Evolutionary conservation across 2,888 invertebrate species (phyloP).

Genomic region (Acronicta alni): DNA sequence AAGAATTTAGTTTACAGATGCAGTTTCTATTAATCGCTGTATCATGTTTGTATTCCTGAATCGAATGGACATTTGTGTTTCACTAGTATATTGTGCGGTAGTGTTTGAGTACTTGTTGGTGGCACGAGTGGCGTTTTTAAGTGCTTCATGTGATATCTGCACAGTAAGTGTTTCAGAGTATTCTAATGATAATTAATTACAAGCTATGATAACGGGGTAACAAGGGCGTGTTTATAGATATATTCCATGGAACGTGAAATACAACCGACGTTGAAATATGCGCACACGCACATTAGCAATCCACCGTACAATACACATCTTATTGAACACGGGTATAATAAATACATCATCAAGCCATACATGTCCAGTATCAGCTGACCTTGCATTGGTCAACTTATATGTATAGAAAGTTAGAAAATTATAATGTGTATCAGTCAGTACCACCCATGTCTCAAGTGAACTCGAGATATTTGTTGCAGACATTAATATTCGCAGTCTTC

Average conservation of each 20-base stretch:
- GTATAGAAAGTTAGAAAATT: too few relatives aligned
- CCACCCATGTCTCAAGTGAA: too few relatives aligned
- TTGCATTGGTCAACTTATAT: too few relatives aligned
- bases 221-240: conserved; percentile 29
- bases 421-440: too few relatives aligned
- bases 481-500: too few relatives aligned
- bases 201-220: conserved; percentile 29
- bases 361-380: too few relatives aligned
- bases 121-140: conserved; percentile 13
- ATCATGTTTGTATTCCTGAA: conserved; percentile 37
- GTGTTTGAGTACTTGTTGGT: conserved; percentile 5
- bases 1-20: too few relatives aligned
- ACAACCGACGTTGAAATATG: conserved; percentile 8
- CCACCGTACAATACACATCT: too few relatives aligned
- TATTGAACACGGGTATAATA: too few relatives aligned
- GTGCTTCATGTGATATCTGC: conserved; percentile 31
- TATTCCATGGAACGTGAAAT: conserved; percentile 19
- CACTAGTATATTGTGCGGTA: conserved; percentile 3
- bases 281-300: not conserved
- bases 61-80: conserved; percentile 2
- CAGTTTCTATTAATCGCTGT: not conserved
- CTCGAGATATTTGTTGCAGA: too few relatives aligned
- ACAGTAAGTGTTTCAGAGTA: conserved; percentile 18
- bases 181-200: conserved; percentile 23
- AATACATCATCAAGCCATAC: too few relatives aligned